phyloP scores from a whole-genome alignment of 2,113 vertebrate genomes.

The Hydrochoerus hydrochaeris region DNA sequence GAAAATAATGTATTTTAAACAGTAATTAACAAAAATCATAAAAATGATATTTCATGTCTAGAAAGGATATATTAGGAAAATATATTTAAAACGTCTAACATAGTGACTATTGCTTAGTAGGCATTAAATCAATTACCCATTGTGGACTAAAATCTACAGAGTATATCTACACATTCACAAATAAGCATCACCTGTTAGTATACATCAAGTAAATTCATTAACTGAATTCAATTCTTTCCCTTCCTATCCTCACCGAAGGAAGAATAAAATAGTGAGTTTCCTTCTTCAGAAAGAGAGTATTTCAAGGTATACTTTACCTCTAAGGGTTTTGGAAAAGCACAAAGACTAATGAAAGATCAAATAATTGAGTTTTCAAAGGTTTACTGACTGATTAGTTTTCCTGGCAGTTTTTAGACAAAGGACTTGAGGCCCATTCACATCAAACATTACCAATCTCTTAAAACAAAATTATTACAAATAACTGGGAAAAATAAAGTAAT shows the following conservation, averaged over 20 bases:
- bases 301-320: not conserved
- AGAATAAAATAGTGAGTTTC: not conserved
- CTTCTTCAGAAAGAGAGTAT: not conserved
- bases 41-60: not conserved
- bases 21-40: not conserved
- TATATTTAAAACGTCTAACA: not conserved
- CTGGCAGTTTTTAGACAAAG: not conserved
- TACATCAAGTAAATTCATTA: not conserved
- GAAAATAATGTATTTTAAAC: not conserved
- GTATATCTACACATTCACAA: not conserved
- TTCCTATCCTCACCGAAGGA: not conserved
- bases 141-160: not conserved
- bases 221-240: not conserved
- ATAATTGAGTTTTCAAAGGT: not conserved
- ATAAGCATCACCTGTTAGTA: not conserved
- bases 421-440: not conserved
- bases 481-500: not conserved
- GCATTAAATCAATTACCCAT: not conserved
- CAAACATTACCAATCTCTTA: not conserved
- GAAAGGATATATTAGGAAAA: not conserved
- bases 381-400: not conserved
- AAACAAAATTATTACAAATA: not conserved
- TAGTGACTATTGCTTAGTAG: not conserved
- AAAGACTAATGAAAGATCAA: not conserved
- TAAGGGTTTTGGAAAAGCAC: not conserved